Base-by-base conservation (phyloP, 1,140 invertebrate genomes). In the Drosophila dunni region DNA sequence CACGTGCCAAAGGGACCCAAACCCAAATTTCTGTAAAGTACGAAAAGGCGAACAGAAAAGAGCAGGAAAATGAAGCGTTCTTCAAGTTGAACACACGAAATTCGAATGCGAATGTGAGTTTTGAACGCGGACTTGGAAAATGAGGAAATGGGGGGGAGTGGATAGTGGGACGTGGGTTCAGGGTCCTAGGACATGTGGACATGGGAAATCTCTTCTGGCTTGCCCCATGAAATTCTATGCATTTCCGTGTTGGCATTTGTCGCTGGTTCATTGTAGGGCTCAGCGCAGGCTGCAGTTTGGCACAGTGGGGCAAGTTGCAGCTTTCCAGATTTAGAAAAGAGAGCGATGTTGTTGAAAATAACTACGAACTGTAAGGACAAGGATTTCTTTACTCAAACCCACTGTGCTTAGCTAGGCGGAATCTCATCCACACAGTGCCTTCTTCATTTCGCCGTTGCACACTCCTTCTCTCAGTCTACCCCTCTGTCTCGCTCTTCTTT, bases 211-310 rank as follows among this genome's bases (percentile, higher is more conserved):
- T 63, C 79, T 50, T 51, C 50, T 51, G 42, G 42, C 72, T 64
- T 29, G 58, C 78, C 58, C 71, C 79, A 80, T 76, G 68, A 69
- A 88, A 86, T 88, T 89, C 84, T 89, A 80, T 89, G 83, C 84
- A 88, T 83, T 86, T 86, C 82, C 82, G 82, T 88, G 82, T 88
- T 86, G 83, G 82, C 79, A 86, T 83, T 88, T 88, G 79, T 89
- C 83, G 84, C 73, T 83, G 84, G 54, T 82, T 77, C 79, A 88
- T 79, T 82, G 79, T 68, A 66, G 44, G 71, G 11, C 20, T 44
- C n/a, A 29, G 17, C 13, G 5, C 65, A 70, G 42, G 57, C 48
- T 64, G 45, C 69, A 69, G 42, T 60, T 44, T 7, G 2, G 67
- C 58, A 72, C 77, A 77, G 54, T 50, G 74, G 58, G 6, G 7